Percentiles rank a stretch among this genome's conserved stretches.
Evolutionary conservation across 2,888 invertebrate species (phyloP).

Genomic region (Xestia rhomboidea): DNA sequence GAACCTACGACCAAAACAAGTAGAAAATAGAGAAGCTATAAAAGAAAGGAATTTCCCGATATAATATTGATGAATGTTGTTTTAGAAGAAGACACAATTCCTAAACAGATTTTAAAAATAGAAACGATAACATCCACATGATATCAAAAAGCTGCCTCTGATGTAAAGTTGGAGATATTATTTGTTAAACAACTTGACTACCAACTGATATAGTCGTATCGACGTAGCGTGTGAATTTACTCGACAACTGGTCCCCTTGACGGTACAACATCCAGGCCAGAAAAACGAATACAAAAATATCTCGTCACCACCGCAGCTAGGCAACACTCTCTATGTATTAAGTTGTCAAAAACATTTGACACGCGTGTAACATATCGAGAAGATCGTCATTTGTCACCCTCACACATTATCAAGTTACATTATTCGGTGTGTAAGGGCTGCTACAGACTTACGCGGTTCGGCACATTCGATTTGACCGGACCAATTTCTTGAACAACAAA

Average conservation of each 20-base stretch:
- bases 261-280: too few relatives aligned
- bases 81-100: not conserved
- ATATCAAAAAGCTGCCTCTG: not conserved
- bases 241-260: not conserved
- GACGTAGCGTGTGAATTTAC: not conserved
- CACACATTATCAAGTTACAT: conserved; percentile 62
- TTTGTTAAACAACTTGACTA: not conserved
- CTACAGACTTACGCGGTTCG: not conserved
- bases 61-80: not conserved
- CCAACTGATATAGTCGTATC: not conserved
- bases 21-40: not conserved
- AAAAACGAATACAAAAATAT: not conserved
- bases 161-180: not conserved
- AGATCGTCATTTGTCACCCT: conserved; percentile 56
- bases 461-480: not conserved
- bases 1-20: not conserved
- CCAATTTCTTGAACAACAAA: not conserved
- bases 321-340: conserved; percentile 22
- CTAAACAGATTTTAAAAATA: not conserved
- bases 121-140: not conserved
- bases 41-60: not conserved
- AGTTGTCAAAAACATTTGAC: conserved; percentile 49
- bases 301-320: not conserved
- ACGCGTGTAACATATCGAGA: conserved; percentile 35
- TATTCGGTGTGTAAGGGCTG: conserved; percentile 14